Evolutionary conservation across 2,888 invertebrate genomes (phyloP), one percentile per base, ranked within the genome.

Genomic region (Drosophila lacicola): DNA sequence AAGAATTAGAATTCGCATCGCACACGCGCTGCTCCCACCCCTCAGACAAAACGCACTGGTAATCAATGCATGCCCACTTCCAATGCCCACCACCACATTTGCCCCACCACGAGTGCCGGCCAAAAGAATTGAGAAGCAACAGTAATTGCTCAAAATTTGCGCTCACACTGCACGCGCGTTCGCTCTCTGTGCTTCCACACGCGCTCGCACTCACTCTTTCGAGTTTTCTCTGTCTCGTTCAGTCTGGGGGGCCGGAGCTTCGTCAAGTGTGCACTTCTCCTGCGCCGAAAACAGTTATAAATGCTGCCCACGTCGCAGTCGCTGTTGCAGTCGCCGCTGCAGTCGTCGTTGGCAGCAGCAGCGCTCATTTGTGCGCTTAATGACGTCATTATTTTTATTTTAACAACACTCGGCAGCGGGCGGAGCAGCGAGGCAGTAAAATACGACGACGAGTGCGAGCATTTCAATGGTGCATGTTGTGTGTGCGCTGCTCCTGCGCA

Each of bases 341-440:
- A 49, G 69, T 53, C 42, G 45, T 21, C 33, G 60, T 49, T 58
- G 36, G 70, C 81, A 82, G 89, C 86, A 71, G 82, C 85, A 86
- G 78, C 74, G 85, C 85, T 86, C 85, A 86, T 86, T 86, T 86
- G 85, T 84, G 89, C 79, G 79, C 89, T 83, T 86, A 86, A 86
- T 86, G 85, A 86, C 85, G 85, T 86, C 85, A 86, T 86, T 86
- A 86, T 86, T 86, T 85, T 86, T 86, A 90, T 86, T 86, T 86
- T 86, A 89, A 89, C 90, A 89, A 86, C 89, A 69, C 70, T 67
- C 66, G 73, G 63, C 45, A 70, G 79, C 66, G 61, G 82, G 71
- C 60, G 66, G 82, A 49, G 55, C 74, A 66, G 81, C 72, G 66
- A 66, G 55, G 74, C 50, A 66, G 81, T 78, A 81, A 78, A 78